These are phyloP conservation scores for Steatornis caripensis DNA, from an alignment of 2,113 vertebrate genomes.

Conservation along the genomic window DNA sequence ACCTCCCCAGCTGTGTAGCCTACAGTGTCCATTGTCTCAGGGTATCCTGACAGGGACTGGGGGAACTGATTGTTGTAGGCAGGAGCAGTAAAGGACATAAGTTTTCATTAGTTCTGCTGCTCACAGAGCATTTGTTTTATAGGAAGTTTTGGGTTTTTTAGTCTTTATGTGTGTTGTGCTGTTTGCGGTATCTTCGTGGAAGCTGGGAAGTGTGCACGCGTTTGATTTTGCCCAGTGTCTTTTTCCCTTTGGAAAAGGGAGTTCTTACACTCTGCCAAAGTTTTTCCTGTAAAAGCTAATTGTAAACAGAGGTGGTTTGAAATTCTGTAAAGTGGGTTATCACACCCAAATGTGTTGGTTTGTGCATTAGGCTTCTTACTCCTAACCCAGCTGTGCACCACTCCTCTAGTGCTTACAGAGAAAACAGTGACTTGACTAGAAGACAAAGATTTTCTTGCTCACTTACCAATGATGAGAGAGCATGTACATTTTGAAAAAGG, in stretches of 20 bases:
- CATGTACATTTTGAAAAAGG: background rate
- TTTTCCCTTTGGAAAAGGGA: background rate
- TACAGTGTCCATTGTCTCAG: background rate
- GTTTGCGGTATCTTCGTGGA: background rate
- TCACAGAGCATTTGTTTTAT: background rate
- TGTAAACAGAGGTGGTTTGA: background rate
- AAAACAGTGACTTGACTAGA: background rate
- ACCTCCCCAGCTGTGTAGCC: background rate
- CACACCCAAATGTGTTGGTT: background rate
- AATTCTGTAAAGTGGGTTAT: background rate
- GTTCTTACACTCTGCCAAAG: background rate
- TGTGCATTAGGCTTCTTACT: background rate
- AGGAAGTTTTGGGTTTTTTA: background rate
- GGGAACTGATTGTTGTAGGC: background rate
- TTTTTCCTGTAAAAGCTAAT: background rate
- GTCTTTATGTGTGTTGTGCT: background rate
- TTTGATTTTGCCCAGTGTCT: background rate
- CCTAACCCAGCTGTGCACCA: background rate
- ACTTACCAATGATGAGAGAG: background rate
- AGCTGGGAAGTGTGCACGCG: background rate
- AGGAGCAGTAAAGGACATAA: background rate
- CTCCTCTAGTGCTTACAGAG: background rate
- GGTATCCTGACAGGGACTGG: accelerated
- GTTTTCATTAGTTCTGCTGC: background rate
- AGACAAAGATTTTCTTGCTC: background rate